Conservation (phyloP, 2,888 invertebrate species). For the Sarcophaga caerulescens region DNA sequence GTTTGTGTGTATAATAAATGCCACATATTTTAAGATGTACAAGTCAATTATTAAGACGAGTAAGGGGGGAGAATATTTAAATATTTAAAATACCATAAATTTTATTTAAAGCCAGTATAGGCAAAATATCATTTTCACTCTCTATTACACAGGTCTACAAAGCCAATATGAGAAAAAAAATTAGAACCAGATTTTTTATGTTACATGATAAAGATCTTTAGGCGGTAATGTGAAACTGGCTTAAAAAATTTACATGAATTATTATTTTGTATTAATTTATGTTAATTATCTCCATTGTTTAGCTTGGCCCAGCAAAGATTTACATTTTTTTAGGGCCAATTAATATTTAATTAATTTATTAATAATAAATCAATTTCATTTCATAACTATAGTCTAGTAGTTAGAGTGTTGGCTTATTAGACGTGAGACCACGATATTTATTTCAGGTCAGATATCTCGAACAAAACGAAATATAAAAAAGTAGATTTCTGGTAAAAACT, state of each 20-base stretch:
- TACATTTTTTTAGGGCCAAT: neutral
- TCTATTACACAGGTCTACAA: neutral
- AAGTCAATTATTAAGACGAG: neutral
- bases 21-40: neutral
- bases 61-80: neutral
- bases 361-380: no score
- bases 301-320: neutral
- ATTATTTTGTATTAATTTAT: neutral
- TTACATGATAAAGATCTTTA: neutral
- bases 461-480: no score
- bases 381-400: no score
- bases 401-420: no score
- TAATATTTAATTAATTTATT: neutral
- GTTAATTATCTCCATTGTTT: conserved; percentile 7
- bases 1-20: no score
- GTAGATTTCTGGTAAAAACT: no score
- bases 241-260: neutral
- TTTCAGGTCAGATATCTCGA: no score
- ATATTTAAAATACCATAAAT: neutral
- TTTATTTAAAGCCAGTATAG: neutral
- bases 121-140: neutral
- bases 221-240: neutral
- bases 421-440: no score
- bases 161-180: neutral
- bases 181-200: neutral